A percentile compares a stretch with the other conserved stretches of the same genome.
Evolutionary conservation across 2,113 vertebrate species (phyloP).

Genomic region (Vimba vimba): DNA sequence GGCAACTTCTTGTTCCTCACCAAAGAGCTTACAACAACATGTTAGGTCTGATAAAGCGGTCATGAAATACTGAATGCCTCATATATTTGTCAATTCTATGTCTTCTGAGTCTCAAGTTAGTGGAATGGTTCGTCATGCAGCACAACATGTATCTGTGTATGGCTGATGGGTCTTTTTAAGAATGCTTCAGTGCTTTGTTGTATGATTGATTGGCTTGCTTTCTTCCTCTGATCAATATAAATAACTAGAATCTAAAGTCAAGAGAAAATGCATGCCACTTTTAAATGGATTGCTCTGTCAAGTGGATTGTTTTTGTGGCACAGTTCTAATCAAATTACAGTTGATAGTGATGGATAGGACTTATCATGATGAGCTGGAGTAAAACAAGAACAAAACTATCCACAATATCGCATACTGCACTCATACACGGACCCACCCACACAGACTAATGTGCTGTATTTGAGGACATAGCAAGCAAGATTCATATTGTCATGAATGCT

Average conservation of each 20-base stretch:
- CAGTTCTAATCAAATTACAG: conserved; percentile 42
- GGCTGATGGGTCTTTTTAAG: conserved; percentile 44
- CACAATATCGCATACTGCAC: background rate
- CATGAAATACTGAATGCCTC: background rate
- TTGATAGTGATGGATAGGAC: conserved; percentile 56
- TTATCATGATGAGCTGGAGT: conserved; percentile 21
- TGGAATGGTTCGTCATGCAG: conserved; percentile 3
- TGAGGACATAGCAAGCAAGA: background rate
- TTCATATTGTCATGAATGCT: background rate
- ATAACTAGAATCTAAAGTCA: conserved; percentile 55
- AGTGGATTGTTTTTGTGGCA: conserved; percentile 42
- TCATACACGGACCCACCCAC: conserved; percentile 2
- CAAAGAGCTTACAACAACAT: background rate
- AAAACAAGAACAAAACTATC: conserved; percentile 25
- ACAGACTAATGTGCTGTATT: background rate
- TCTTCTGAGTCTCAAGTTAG: conserved; percentile 7
- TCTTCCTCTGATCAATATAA: conserved; percentile 55
- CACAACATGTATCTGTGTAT: conserved; percentile 20
- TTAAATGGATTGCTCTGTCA: conserved; percentile 55
- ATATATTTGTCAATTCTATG: background rate
- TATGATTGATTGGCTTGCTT: conserved; percentile 57
- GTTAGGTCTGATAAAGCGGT: background rate
- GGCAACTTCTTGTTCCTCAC: background rate
- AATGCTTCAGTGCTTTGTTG: conserved; percentile 14
- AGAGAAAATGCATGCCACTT: conserved; percentile 48